phyloP scores from a whole-genome alignment of 2,888 invertebrate genomes.

The Zonitis immaculata region DNA sequence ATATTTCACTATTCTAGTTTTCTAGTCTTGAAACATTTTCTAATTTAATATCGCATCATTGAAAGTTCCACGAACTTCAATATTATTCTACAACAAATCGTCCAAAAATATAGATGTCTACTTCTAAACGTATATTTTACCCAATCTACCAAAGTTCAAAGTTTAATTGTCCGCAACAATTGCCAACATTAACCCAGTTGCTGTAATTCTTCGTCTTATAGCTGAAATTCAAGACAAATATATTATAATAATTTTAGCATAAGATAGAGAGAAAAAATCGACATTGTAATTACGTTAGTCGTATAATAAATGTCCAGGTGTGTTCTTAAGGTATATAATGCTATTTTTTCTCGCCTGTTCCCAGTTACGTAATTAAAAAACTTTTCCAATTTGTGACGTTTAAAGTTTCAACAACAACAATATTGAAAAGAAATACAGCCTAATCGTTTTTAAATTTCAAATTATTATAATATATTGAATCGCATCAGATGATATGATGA shows the following conservation, averaged over 20 bases:
- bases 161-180: slow-evolving; percentile 1
- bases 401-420: background rate
- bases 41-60: background rate
- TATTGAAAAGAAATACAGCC: background rate
- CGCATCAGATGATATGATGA: too few species aligned
- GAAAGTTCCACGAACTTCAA: background rate
- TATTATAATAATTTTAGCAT: too few species aligned
- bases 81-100: background rate
- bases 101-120: background rate
- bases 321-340: too few species aligned
- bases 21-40: background rate
- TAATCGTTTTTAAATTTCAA: too few species aligned
- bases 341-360: background rate
- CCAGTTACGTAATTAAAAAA: background rate
- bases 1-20: background rate
- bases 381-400: slow-evolving; percentile 1
- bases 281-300: background rate
- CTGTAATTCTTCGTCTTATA: too few species aligned
- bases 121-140: background rate
- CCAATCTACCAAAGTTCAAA: background rate
- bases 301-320: background rate
- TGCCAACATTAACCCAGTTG: background rate
- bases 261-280: background rate
- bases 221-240: too few species aligned
- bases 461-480: too few species aligned